Evolutionary conservation across 2,113 vertebrate species (phyloP).

Genomic region (Vidua chalybeata): DNA sequence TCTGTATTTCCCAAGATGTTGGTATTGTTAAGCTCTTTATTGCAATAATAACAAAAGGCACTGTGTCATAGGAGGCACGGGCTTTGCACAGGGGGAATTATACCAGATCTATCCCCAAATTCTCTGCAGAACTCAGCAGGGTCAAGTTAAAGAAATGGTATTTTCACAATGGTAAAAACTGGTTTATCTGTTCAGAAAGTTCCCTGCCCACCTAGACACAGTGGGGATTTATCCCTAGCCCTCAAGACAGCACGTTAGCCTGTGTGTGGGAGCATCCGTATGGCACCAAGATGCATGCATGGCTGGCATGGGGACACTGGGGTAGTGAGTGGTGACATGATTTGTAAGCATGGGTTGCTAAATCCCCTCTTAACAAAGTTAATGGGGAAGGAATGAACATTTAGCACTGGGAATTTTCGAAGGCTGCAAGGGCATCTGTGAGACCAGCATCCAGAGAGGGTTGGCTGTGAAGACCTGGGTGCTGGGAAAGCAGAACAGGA

Average conservation of each 20-base stretch:
- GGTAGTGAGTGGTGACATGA: neutral
- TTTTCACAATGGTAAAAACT: neutral
- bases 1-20: slow-evolving; percentile 77
- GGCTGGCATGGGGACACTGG: neutral
- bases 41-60: neutral
- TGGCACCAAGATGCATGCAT: slow-evolving; percentile 52
- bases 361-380: neutral
- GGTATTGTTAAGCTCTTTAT: slow-evolving; percentile 67
- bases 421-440: neutral
- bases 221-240: neutral
- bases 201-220: slow-evolving; percentile 63
- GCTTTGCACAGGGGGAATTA: neutral
- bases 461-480: neutral
- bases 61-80: slow-evolving; percentile 56
- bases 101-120: fast-evolving
- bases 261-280: neutral
- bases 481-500: neutral
- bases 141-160: neutral
- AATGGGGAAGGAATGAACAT: neutral
- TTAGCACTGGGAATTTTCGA: neutral
- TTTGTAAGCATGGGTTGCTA: slow-evolving; percentile 27
- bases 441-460: neutral
- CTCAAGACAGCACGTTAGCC: slow-evolving; percentile 35
- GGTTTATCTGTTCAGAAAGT: neutral
- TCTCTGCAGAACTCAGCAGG: neutral